A percentile compares a stretch with the other conserved stretches of the same genome.
Evolutionary conservation across 1,140 invertebrate species (phyloP).

Genomic region (Drosophila quadrilineata): DNA sequence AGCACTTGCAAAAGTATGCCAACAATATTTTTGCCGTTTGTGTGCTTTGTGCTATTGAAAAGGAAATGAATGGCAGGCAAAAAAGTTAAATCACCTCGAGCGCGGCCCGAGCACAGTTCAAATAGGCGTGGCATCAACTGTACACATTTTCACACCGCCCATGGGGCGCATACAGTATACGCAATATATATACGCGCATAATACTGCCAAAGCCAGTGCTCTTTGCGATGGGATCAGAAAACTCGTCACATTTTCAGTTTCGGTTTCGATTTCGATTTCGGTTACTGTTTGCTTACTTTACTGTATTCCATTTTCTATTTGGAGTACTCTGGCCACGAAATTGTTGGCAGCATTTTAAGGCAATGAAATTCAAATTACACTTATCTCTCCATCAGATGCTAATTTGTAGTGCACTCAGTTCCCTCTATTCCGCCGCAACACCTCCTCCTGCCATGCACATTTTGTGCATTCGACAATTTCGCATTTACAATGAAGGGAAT

Average conservation of each 20-base stretch:
- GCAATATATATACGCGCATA: conserved; percentile 61
- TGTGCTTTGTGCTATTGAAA: conserved; percentile 72
- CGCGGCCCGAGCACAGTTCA: conserved; percentile 2
- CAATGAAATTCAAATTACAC: conserved; percentile 29
- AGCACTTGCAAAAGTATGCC: conserved; percentile 76
- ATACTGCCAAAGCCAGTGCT: conserved; percentile 22
- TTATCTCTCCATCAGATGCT: conserved; percentile 12
- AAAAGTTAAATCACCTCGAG: conserved; percentile 77
- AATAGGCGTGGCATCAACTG: conserved; percentile 13
- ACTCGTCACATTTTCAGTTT: conserved; percentile 58
- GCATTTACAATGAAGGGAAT: too few species aligned
- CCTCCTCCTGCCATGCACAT: not conserved
- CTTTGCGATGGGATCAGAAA: conserved; percentile 41
- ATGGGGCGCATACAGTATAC: conserved; percentile 52
- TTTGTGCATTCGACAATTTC: not conserved
- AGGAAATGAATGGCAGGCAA: conserved; percentile 73
- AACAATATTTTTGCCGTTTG: conserved; percentile 67
- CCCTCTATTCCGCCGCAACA: not conserved
- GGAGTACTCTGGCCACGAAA: conserved; percentile 28
- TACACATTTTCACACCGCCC: conserved; percentile 1
- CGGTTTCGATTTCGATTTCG: conserved; percentile 1
- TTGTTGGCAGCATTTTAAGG: conserved; percentile 47
- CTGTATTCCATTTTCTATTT: conserved; percentile 52
- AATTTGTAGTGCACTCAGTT: conserved; percentile 17
- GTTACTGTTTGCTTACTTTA: conserved; percentile 25